Evolutionary conservation across 2,888 invertebrate genomes (phyloP).

Genomic region (Polydrusus tereticollis): DNA sequence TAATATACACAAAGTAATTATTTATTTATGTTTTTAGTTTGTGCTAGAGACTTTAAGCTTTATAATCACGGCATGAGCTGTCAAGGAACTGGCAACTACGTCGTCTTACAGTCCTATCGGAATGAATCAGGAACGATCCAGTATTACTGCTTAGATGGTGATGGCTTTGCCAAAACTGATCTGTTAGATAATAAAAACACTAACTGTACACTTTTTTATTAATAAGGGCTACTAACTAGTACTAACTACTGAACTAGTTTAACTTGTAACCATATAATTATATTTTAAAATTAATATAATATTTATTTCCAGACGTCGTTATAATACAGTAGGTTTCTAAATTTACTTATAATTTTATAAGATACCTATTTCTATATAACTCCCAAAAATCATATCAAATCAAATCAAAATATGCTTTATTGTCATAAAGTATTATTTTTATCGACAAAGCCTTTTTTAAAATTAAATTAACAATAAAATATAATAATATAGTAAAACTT

Average conservation of each 20-base stretch:
- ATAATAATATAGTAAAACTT: no score
- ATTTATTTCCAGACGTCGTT: neutral
- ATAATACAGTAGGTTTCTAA: no score
- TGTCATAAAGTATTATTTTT: no score
- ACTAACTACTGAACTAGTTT: neutral
- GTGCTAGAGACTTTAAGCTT: constrained; percentile 72
- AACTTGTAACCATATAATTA: neutral
- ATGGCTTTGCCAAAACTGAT: constrained; percentile 69
- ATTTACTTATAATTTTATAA: no score
- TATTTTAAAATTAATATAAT: neutral
- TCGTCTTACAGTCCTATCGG: constrained; percentile 67
- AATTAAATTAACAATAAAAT: no score
- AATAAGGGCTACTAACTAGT: constrained; percentile 63
- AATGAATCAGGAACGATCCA: constrained; percentile 62
- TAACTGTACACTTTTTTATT: constrained; percentile 51
- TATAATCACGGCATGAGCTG: constrained; percentile 71
- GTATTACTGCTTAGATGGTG: constrained; percentile 73
- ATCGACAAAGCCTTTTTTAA: no score
- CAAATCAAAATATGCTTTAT: no score
- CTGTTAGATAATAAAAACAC: constrained; percentile 20
- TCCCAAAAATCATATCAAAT: no score
- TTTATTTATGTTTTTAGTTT: constrained; percentile 61
- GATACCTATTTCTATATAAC: no score
- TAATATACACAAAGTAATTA: neutral
- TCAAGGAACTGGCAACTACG: constrained; percentile 72